Conservation (phyloP, 2,797 vertebrate genomes). For the Acridotheres tristis region DNA sequence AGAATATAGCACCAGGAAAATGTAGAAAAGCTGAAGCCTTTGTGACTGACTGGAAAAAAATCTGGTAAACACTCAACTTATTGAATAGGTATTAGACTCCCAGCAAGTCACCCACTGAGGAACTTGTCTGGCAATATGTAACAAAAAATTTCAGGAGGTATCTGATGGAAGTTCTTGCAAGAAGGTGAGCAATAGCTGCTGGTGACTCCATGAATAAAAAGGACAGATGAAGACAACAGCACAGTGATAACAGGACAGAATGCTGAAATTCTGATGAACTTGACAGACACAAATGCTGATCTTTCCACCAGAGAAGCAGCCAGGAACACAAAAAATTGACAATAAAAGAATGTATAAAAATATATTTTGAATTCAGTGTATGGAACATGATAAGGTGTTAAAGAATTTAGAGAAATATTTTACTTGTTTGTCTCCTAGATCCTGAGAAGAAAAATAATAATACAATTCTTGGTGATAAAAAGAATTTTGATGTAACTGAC, state of each 20-base stretch:
- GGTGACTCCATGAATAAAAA: background rate
- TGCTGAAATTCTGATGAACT: background rate
- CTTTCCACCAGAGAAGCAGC: background rate
- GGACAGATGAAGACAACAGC: background rate
- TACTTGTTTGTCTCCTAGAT: background rate
- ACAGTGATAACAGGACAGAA: background rate
- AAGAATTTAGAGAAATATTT: slow-evolving; percentile 2
- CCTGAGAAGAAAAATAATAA: background rate
- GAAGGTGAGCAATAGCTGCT: background rate
- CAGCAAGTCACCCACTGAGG: background rate
- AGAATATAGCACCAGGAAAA: background rate
- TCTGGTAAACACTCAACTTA: background rate
- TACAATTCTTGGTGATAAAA: background rate
- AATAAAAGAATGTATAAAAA: background rate
- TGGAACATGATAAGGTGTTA: background rate
- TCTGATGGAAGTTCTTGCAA: background rate
- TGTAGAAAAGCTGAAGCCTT: background rate
- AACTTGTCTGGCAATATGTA: background rate
- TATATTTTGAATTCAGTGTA: background rate
- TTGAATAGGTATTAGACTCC: background rate
- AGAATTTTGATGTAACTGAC: background rate
- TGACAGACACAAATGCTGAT: background rate
- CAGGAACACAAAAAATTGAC: background rate
- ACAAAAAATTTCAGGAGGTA: background rate
- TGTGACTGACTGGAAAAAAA: background rate